phyloP scores from a whole-genome alignment of 2,888 invertebrate species.

The Schizaphis graminum region DNA sequence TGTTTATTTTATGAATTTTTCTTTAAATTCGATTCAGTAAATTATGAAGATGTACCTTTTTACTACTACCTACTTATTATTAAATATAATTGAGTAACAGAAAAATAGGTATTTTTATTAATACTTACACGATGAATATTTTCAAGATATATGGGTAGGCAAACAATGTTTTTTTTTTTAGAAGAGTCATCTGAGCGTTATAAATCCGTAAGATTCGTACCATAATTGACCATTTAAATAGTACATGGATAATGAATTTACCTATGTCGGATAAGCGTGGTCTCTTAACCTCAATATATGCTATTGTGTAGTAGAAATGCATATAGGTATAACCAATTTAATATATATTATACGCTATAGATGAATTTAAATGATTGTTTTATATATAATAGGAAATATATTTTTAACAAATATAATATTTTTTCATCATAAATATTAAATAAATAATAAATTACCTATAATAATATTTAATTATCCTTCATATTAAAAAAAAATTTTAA shows the following conservation, averaged over 20 bases:
- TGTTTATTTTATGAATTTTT: slow-evolving; percentile 21
- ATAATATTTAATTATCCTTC: background rate
- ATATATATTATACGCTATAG: background rate
- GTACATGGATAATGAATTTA: slow-evolving; percentile 64
- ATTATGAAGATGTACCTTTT: background rate
- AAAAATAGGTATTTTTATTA: slow-evolving; percentile 13
- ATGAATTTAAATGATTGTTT: slow-evolving; percentile 16
- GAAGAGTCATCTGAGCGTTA: slow-evolving; percentile 62
- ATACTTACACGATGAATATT: background rate
- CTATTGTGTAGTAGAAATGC: slow-evolving; percentile 35
- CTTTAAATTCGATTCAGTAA: slow-evolving; percentile 39
- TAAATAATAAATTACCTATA: too few relatives aligned
- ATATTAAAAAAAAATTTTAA: background rate
- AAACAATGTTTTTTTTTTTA: slow-evolving; percentile 52
- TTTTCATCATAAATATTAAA: background rate
- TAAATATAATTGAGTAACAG: slow-evolving; percentile 37
- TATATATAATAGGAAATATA: background rate
- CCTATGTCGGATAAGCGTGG: slow-evolving; percentile 60
- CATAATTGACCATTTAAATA: slow-evolving; percentile 64
- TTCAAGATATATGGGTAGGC: background rate
- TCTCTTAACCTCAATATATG: slow-evolving; percentile 60
- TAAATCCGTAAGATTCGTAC: slow-evolving; percentile 52
- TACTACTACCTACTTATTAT: background rate
- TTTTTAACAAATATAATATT: background rate
- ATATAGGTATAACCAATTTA: slow-evolving; percentile 42